Evolutionary conservation across 2,113 vertebrate genomes (phyloP).

Genomic region (Lepisosteus osseus): DNA sequence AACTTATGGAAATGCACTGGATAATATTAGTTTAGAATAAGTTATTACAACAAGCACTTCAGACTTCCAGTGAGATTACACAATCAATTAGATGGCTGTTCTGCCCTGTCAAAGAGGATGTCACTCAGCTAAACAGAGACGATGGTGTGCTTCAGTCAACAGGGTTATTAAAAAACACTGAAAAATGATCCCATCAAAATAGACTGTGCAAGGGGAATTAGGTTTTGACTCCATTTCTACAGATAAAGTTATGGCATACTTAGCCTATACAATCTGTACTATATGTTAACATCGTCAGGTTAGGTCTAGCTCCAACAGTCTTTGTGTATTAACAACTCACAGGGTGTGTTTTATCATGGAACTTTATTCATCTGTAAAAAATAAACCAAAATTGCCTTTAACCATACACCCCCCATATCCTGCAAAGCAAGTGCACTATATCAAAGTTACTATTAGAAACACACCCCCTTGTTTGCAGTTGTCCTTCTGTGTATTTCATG

Average conservation of each 20-base stretch:
- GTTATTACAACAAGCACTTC: slow-evolving; percentile 1
- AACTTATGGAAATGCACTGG: background rate
- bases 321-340: too few relatives aligned
- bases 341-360: too few relatives aligned
- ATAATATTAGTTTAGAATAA: background rate
- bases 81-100: background rate
- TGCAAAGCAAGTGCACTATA: too few relatives aligned
- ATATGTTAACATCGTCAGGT: too few relatives aligned
- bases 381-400: too few relatives aligned
- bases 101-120: background rate
- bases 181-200: background rate
- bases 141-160: slow-evolving; percentile 2
- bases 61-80: background rate
- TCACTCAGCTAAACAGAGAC: background rate
- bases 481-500: background rate
- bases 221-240: background rate
- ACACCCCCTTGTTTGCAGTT: too few relatives aligned
- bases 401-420: too few relatives aligned
- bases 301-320: too few relatives aligned
- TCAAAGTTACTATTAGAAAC: too few relatives aligned
- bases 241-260: background rate
- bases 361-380: too few relatives aligned
- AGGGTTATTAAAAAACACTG: background rate
- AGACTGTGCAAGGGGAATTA: background rate
- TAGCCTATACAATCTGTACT: background rate